Evolutionary conservation across 37 sponge, comb jelly and placozoan genomes (phyloP), one percentile per base, ranked within the genome.

Genomic region (Tethya wilhelma): DNA sequence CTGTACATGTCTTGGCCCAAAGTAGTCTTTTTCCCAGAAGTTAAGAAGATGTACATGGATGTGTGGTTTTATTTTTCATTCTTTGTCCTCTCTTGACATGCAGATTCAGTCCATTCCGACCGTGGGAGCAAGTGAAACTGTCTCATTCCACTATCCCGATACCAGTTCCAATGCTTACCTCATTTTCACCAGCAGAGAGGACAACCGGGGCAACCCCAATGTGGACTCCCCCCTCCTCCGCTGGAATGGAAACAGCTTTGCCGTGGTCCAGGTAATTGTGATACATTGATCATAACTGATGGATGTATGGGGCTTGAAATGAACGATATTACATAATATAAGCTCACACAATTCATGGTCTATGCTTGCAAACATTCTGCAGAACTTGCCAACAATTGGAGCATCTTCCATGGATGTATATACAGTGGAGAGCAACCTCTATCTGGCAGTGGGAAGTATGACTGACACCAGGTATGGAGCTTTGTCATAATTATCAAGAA

Each of bases 91-190:
- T n/a, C 33, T 55, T 56, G 38, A 38, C 43, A 56, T 64, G 39
- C 69, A 87, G 87, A 12, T 65, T 43, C 90, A 90, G 43, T 22
- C 39, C n/a, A 44, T 90, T 29, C 69, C 78, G 36, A 85, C 90
- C n/a, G 40, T 38, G 19, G 86, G 85, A 25, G 90, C 77, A 6
- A 65, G 49, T 73, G 90, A 90, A 74, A 81, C 85, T 25, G 59
- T 59, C 22, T 74, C 67, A 59, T 80, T 90, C 64, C 55, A 43
- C 38, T 65, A 77, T 29, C 44, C 71, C 1, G 43, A 49, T 34
- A 11, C 49, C 0, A 23, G 30, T 31, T 81, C 55, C 4, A 25
- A 59, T 38, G 25, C 38, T 44, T 58, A 84, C 59, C 62, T 90
- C 45, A 42, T 84, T 40, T 60, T 90, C 33, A 75, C 73, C 77